A percentile compares a stretch with the other conserved stretches of the same genome.
Evolutionary conservation across 2,888 invertebrate species (phyloP).

Genomic region (Pterobdella sp.): DNA sequence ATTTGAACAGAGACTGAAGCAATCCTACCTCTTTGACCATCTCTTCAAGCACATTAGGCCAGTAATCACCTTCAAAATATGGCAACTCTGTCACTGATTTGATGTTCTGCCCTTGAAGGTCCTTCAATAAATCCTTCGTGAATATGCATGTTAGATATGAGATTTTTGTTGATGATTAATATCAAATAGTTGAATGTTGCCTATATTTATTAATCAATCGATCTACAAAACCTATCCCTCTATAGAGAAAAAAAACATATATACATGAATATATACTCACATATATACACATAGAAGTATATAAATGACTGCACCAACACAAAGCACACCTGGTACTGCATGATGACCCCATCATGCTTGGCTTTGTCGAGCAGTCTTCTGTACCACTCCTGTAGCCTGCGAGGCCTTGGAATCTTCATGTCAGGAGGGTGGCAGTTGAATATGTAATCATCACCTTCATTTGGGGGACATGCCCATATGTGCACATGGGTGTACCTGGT

Average conservation of each 20-base stretch:
- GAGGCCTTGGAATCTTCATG: constrained; percentile 99
- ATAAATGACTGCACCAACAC: background rate
- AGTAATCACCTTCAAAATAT: constrained; percentile 73
- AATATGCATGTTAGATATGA: background rate
- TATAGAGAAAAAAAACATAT: background rate
- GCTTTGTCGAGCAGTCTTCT: constrained; percentile 98
- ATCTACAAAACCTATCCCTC: too few species aligned
- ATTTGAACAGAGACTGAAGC: too few species aligned
- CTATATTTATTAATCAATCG: background rate
- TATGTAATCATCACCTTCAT: constrained; percentile 99
- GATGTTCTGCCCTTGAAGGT: constrained; percentile 94
- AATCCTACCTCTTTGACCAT: constrained; percentile 96
- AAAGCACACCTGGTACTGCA: constrained; percentile 79
- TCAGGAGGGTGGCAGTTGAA: constrained; percentile 99
- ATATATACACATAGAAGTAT: too few species aligned
- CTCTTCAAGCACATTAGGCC: constrained; percentile 98
- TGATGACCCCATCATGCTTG: constrained; percentile 90
- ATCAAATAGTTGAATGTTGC: background rate
- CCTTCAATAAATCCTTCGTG: constrained; percentile 63
- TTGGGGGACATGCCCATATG: constrained; percentile 99
- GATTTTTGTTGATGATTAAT: background rate
- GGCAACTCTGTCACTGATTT: constrained; percentile 54
- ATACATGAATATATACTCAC: background rate
- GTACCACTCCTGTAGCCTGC: constrained; percentile 98
- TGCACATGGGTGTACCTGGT: constrained; percentile 89